These are phyloP conservation scores for Aphaenogaster rudis DNA, from an alignment of 1,140 invertebrate species.

Conservation along the genomic window DNA sequence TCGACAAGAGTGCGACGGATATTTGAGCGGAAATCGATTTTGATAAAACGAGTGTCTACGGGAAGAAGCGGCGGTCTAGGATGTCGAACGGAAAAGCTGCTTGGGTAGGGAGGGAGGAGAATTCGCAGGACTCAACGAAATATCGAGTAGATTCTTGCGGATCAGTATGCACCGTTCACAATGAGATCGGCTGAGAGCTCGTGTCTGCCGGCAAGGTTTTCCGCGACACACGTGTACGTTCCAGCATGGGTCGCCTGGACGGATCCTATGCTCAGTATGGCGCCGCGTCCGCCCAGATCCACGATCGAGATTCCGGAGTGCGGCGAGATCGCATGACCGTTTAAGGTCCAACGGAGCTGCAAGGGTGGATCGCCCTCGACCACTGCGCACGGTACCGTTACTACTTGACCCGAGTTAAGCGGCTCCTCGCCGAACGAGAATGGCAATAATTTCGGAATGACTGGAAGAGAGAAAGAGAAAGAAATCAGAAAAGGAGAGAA, in stretches of 20 bases:
- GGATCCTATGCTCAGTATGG: conserved; percentile 91
- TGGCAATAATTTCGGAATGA: conserved; percentile 88
- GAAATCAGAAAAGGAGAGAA: conserved; percentile 50
- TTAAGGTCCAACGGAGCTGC: conserved; percentile 89
- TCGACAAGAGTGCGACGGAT: conserved; percentile 10
- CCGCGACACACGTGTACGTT: conserved; percentile 93
- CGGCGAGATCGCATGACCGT: conserved; percentile 88
- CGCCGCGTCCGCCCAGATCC: conserved; percentile 90
- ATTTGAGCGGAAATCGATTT: conserved; percentile 48
- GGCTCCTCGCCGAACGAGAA: conserved; percentile 88
- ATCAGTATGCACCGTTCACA: conserved; percentile 90
- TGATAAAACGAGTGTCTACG: not conserved
- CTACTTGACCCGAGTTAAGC: conserved; percentile 86
- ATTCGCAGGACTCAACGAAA: conserved; percentile 89
- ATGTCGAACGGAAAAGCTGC: not conserved
- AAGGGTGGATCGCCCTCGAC: conserved; percentile 88
- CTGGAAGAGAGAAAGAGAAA: conserved; percentile 86
- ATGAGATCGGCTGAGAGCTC: conserved; percentile 89
- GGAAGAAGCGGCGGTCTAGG: not conserved
- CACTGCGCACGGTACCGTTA: conserved; percentile 87
- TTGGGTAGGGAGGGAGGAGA: conserved; percentile 13
- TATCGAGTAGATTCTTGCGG: conserved; percentile 60
- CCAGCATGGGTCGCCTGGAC: conserved; percentile 91
- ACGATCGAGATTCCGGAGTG: conserved; percentile 89
- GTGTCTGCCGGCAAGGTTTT: conserved; percentile 91